phyloP scores from a whole-genome alignment of 2,113 vertebrate genomes.

The Neotragus moschatus region DNA sequence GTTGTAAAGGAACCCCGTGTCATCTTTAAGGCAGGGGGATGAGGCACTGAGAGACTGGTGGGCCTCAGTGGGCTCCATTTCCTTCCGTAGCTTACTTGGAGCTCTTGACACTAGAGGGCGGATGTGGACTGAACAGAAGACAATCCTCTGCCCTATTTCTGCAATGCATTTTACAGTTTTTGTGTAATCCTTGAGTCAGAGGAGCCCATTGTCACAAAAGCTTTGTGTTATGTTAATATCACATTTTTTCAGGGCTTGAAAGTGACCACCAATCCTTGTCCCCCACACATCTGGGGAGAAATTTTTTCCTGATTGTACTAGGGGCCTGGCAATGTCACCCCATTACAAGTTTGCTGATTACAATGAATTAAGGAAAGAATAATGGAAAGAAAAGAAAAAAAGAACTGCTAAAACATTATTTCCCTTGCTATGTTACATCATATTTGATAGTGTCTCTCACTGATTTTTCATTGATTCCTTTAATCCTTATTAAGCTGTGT shows the following conservation, averaged over 20 bases:
- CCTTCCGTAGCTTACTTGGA: not conserved
- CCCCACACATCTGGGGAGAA: not conserved
- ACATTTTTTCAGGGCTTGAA: not conserved
- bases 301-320: not conserved
- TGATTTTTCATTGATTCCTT: constrained; percentile 31
- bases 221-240: not conserved
- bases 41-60: not conserved
- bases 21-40: not conserved
- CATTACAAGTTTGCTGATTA: not conserved
- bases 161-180: not conserved
- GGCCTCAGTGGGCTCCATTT: not conserved
- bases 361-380: not conserved
- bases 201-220: not conserved
- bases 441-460: not conserved
- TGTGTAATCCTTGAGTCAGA: not conserved
- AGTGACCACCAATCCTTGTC: not conserved
- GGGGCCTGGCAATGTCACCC: not conserved
- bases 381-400: not conserved
- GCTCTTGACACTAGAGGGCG: constrained; percentile 59
- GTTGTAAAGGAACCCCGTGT: not conserved
- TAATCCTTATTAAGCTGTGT: not conserved
- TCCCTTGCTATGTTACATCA: not conserved
- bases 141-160: not conserved
- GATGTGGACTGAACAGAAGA: not conserved
- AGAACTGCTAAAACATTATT: not conserved